Evolutionary conservation across 2,113 vertebrate species (phyloP).

Genomic region (Axis porcinus): DNA sequence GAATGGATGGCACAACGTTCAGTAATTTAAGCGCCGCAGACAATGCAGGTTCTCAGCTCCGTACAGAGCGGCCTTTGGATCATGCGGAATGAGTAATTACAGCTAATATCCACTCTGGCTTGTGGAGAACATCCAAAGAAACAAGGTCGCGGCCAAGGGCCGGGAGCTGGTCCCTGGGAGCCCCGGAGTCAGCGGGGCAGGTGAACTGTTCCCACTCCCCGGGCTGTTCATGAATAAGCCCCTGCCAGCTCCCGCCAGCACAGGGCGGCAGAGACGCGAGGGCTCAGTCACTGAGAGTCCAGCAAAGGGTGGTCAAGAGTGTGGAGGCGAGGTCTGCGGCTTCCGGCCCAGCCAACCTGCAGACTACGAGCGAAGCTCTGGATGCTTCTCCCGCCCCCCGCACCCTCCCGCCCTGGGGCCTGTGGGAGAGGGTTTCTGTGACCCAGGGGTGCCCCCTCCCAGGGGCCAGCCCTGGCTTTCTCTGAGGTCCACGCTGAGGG

Average conservation of each 20-base stretch:
- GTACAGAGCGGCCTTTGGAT: constrained; percentile 80
- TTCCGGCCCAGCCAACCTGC: constrained; percentile 51
- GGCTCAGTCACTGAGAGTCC: fast-evolving
- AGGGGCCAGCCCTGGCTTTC: neutral
- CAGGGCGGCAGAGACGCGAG: neutral
- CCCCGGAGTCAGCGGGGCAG: constrained; percentile 58
- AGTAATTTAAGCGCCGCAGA: constrained; percentile 81
- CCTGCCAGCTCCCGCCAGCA: constrained; percentile 59
- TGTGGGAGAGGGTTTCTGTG: neutral
- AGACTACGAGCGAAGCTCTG: fast-evolving
- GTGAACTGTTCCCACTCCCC: constrained; percentile 65
- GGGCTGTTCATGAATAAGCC: constrained; percentile 64
- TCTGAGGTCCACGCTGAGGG: neutral
- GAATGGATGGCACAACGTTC: constrained; percentile 80
- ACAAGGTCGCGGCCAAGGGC: constrained; percentile 79
- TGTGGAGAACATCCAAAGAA: constrained; percentile 80
- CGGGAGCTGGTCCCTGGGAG: constrained; percentile 73
- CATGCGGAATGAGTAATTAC: constrained; percentile 81
- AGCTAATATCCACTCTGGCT: constrained; percentile 81
- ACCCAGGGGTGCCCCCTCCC: neutral
- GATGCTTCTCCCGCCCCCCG: fast-evolving
- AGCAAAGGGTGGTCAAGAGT: neutral
- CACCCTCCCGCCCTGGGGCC: neutral
- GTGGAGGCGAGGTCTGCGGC: neutral
- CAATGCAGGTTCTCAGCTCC: constrained; percentile 82